These are phyloP conservation scores for Rhyacophila evoluta DNA, from an alignment of 2,888 invertebrate species.

Conservation along the genomic window DNA sequence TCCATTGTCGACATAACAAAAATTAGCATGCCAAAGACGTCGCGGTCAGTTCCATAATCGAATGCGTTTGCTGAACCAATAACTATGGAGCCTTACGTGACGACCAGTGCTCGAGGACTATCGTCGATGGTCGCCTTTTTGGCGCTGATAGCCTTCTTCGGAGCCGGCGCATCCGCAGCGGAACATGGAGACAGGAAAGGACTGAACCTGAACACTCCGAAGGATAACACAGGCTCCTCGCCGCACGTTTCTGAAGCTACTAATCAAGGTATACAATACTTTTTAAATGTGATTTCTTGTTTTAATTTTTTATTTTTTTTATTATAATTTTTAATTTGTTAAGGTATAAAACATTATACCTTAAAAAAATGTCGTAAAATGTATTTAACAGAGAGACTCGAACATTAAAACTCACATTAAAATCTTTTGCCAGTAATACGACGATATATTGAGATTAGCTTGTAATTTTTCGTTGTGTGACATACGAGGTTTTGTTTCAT, in stretches of 20 bases:
- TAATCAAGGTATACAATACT: background rate
- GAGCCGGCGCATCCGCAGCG: background rate
- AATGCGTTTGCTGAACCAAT: background rate
- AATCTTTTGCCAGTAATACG: background rate
- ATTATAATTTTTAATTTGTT: background rate
- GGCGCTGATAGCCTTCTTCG: background rate
- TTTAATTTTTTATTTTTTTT: too few species aligned
- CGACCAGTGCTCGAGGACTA: background rate
- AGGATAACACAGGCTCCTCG: background rate
- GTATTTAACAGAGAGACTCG: too few species aligned
- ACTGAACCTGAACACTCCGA: background rate
- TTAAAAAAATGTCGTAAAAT: too few species aligned
- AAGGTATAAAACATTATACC: too few species aligned
- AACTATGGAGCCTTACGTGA: conserved; percentile 3
- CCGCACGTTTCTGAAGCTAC: background rate
- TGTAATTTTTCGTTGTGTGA: too few species aligned
- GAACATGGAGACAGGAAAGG: background rate
- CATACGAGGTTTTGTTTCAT: too few species aligned
- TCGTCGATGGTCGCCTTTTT: background rate
- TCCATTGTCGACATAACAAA: background rate
- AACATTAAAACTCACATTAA: too few species aligned
- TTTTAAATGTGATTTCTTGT: background rate
- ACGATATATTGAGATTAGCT: too few species aligned
- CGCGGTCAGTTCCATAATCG: background rate
- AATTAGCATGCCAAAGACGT: conserved; percentile 6